Conservation (phyloP, 2,113 vertebrate species). For the Strigops habroptila region DNA sequence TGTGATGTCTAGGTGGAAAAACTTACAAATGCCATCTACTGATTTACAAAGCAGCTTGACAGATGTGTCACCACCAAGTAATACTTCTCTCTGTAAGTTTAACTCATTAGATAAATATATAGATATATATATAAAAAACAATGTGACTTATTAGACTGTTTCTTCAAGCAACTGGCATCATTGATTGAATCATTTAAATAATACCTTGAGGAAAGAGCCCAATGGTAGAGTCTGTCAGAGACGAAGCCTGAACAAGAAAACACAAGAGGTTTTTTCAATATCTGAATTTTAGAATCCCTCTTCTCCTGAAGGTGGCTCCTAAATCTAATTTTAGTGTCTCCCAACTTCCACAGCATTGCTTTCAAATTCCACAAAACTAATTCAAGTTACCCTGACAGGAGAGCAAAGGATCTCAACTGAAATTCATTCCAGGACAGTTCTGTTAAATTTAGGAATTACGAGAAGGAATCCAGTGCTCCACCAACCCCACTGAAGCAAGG, state of each 20-base stretch:
- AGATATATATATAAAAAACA: rapidly evolving
- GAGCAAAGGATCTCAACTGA: rapidly evolving
- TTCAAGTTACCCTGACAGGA: rapidly evolving
- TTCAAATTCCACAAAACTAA: background rate
- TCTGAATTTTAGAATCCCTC: background rate
- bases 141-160: background rate
- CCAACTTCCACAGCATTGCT: background rate
- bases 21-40: background rate
- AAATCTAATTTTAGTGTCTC: rapidly evolving
- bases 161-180: background rate
- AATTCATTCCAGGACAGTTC: background rate
- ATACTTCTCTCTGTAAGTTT: background rate
- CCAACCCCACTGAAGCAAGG: rapidly evolving
- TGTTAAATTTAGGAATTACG: background rate
- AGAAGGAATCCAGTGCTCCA: background rate
- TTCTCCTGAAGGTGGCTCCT: background rate
- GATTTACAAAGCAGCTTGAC: background rate
- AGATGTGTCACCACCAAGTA: background rate
- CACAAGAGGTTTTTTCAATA: background rate
- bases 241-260: background rate
- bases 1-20: constrained; percentile 12
- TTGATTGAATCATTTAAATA: background rate
- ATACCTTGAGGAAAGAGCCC: background rate
- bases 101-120: background rate
- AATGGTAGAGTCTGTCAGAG: background rate